Conservation (phyloP, 2,888 invertebrate species). For the Drosophila algonquin region DNA sequence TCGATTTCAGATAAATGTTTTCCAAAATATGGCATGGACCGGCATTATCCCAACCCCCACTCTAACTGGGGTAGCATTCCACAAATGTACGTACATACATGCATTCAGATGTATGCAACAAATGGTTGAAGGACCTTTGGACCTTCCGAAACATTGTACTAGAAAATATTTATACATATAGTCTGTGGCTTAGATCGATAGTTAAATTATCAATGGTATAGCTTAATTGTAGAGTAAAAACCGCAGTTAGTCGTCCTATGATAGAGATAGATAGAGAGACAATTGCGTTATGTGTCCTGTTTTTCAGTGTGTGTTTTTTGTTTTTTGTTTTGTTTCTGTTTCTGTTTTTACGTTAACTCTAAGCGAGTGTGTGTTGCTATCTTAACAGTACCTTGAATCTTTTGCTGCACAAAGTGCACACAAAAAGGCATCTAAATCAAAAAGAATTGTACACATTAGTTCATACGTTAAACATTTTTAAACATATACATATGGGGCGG, state of each 20-base stretch:
- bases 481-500: constrained; percentile 22
- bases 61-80: not conserved
- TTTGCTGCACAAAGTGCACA: constrained; percentile 40
- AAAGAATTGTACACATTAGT: constrained; percentile 76
- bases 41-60: constrained; percentile 5
- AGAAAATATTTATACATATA: constrained; percentile 23
- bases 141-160: constrained; percentile 10
- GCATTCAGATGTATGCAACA: constrained; percentile 12
- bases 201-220: constrained; percentile 59
- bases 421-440: constrained; percentile 80
- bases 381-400: constrained; percentile 57
- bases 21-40: not conserved
- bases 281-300: constrained; percentile 63
- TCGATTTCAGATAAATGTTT: constrained; percentile 2
- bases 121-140: not conserved
- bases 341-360: constrained; percentile 57
- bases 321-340: constrained; percentile 2
- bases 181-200: constrained; percentile 37
- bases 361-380: constrained; percentile 69
- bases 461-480: constrained; percentile 33
- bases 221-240: constrained; percentile 57
- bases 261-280: constrained; percentile 52
- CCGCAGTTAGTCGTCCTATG: constrained; percentile 60
- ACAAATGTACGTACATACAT: constrained; percentile 4
- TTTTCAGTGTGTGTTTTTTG: not conserved